Conservation (phyloP, 2,888 invertebrate species). For the Isoperla grammatica region DNA sequence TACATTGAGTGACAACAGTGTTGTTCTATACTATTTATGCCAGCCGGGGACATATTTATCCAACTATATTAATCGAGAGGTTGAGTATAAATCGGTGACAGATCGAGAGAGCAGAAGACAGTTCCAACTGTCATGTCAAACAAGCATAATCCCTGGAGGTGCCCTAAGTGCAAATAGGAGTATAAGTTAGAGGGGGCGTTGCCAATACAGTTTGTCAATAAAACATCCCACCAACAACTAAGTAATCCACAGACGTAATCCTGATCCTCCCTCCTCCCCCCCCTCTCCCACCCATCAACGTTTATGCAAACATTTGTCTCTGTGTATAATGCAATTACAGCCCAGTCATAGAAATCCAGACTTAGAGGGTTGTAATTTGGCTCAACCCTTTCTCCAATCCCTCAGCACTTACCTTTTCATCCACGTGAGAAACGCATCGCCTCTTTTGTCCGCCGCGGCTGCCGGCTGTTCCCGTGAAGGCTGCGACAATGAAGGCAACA, state of each 20-base stretch:
- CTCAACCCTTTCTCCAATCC: neutral
- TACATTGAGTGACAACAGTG: too few relatives aligned
- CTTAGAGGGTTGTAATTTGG: neutral
- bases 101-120: too few relatives aligned
- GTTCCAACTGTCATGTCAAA: too few relatives aligned
- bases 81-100: too few relatives aligned
- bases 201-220: neutral
- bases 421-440: neutral
- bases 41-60: too few relatives aligned
- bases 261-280: neutral
- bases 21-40: too few relatives aligned
- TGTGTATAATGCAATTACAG: constrained; percentile 1
- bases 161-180: too few relatives aligned
- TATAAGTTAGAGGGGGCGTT: too few relatives aligned
- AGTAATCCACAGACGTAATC: too few relatives aligned
- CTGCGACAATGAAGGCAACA: neutral
- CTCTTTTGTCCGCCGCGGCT: neutral
- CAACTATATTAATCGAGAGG: too few relatives aligned
- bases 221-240: neutral
- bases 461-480: neutral
- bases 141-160: too few relatives aligned
- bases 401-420: too few relatives aligned
- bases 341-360: neutral
- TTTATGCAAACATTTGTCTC: constrained; percentile 7
- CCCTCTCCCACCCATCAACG: neutral